Conservation (phyloP, 2,888 invertebrate genomes). For the Scaptomyza reducta region DNA sequence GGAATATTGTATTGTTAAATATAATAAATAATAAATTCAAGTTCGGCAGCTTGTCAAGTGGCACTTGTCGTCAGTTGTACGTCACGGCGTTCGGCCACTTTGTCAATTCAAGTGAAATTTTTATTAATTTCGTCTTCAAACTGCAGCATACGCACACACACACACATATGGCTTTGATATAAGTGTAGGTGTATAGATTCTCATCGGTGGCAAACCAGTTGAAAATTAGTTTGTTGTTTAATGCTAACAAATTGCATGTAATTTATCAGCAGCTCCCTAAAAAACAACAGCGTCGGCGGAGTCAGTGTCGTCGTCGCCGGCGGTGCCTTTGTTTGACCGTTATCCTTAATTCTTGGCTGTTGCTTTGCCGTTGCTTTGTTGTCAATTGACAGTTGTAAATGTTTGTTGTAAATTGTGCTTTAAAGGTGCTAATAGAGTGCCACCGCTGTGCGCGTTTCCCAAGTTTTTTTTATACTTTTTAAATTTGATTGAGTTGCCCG, state of each 20-base stretch:
- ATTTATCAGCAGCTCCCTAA: constrained; percentile 66
- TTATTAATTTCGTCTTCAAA: constrained; percentile 80
- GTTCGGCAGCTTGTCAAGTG: constrained; percentile 81
- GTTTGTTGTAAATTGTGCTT: constrained; percentile 79
- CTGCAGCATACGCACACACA: constrained; percentile 54
- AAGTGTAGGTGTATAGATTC: constrained; percentile 42
- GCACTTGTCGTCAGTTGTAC: constrained; percentile 79
- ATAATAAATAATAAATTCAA: constrained; percentile 61
- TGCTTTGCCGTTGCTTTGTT: constrained; percentile 65
- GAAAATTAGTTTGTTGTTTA: constrained; percentile 70
- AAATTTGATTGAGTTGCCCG: constrained; percentile 59
- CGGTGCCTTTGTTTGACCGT: constrained; percentile 74
- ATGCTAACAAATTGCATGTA: constrained; percentile 76
- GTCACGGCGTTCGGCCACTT: constrained; percentile 80
- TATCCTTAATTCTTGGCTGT: constrained; percentile 66
- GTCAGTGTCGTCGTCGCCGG: constrained; percentile 25
- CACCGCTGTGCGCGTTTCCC: constrained; percentile 77
- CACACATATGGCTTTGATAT: constrained; percentile 17
- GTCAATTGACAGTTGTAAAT: constrained; percentile 82
- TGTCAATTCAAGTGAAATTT: constrained; percentile 82
- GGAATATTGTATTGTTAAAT: constrained; percentile 66
- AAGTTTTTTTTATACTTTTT: constrained; percentile 41
- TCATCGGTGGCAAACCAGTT: constrained; percentile 62
- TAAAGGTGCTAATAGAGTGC: constrained; percentile 81
- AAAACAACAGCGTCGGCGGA: constrained; percentile 32